A percentile compares a stretch with the other conserved stretches of the same genome.
These are phyloP conservation scores for Tinamus guttatus DNA, from an alignment of 2,113 vertebrate species.

Conservation along the genomic window DNA sequence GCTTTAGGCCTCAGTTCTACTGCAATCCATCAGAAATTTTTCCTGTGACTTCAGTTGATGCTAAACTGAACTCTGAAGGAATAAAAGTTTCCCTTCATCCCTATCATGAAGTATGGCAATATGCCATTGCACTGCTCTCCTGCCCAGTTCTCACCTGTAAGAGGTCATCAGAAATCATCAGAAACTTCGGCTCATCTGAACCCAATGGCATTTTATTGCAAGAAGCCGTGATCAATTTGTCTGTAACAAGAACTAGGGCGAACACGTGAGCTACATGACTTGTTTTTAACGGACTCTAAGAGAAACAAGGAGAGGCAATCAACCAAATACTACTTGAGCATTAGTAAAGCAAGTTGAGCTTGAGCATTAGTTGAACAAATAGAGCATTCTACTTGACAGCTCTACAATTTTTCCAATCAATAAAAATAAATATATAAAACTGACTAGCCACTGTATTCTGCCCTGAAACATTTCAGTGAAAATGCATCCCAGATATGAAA, in stretches of 20 bases:
- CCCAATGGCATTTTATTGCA: neutral
- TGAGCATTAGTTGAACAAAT: too few species aligned
- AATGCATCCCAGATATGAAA: neutral
- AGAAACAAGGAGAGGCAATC: neutral
- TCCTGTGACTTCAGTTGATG: neutral
- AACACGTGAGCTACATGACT: neutral
- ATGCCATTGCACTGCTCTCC: neutral
- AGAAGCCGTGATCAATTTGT: neutral
- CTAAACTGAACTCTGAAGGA: neutral
- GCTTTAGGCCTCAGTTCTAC: neutral
- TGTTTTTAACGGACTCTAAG: neutral
- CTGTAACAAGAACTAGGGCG: neutral
- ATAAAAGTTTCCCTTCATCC: accelerated
- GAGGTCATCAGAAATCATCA: neutral
- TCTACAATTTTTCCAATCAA: neutral
- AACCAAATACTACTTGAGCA: neutral
- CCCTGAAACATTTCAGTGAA: neutral
- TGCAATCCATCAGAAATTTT: neutral
- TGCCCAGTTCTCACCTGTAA: neutral
- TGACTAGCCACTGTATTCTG: neutral
- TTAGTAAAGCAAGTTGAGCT: too few species aligned
- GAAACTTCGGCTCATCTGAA: neutral
- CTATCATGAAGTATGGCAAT: neutral
- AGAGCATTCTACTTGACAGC: neutral
- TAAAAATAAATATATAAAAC: neutral